Percentiles rank a stretch among this genome's conserved stretches.
Conservation (phyloP, 2,113 vertebrate species). For the Halichoerus grypus region DNA sequence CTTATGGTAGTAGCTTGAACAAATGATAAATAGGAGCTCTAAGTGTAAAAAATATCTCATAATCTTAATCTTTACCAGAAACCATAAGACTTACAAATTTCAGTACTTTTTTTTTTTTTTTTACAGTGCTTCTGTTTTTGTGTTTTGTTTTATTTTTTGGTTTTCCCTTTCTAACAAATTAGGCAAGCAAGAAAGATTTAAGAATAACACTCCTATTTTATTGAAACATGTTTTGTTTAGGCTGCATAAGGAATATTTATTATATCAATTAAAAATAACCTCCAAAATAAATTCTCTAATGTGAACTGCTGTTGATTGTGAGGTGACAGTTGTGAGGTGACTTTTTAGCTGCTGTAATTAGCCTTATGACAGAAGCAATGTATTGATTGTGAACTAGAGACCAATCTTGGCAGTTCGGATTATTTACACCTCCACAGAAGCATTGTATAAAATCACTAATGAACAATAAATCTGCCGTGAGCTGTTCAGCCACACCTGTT, state of each 20-base stretch:
- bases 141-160: slow-evolving; percentile 80
- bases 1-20: slow-evolving; percentile 64
- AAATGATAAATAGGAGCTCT: slow-evolving; percentile 81
- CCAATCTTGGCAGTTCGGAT: slow-evolving; percentile 89
- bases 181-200: slow-evolving; percentile 77
- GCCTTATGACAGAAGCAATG: slow-evolving; percentile 90
- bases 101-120: slow-evolving; percentile 77
- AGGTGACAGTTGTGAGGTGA: slow-evolving; percentile 89
- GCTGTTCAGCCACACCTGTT: slow-evolving; percentile 91
- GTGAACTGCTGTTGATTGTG: slow-evolving; percentile 87
- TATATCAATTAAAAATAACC: slow-evolving; percentile 88
- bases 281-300: slow-evolving; percentile 88
- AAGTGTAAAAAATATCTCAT: slow-evolving; percentile 75
- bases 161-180: slow-evolving; percentile 83
- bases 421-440: slow-evolving; percentile 90
- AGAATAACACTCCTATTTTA: slow-evolving; percentile 84
- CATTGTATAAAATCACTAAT: slow-evolving; percentile 91
- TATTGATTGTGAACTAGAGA: slow-evolving; percentile 92
- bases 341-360: slow-evolving; percentile 91
- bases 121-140: slow-evolving; percentile 26
- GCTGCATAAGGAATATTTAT: slow-evolving; percentile 89
- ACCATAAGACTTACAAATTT: slow-evolving; percentile 83
- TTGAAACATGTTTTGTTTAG: slow-evolving; percentile 83
- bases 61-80: slow-evolving; percentile 80
- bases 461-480: slow-evolving; percentile 91